These are phyloP conservation scores for Macropodus opercularis DNA, from an alignment of 2,797 vertebrate genomes.

Conservation along the genomic window DNA sequence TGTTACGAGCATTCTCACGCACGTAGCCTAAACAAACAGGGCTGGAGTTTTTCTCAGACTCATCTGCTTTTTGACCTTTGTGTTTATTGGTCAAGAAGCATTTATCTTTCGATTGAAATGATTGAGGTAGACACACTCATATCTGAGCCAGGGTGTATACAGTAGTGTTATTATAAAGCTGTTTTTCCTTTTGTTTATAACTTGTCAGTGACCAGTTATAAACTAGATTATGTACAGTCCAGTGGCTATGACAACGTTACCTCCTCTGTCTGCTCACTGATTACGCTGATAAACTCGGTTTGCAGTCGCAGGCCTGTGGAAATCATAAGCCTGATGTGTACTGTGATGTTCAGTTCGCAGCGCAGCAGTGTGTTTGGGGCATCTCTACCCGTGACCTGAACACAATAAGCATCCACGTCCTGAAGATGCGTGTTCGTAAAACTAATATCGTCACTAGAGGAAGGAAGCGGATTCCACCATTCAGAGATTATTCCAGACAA, in stretches of 20 bases:
- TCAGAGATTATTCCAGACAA: too few species aligned
- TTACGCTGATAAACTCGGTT: neutral
- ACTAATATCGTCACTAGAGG: too few species aligned
- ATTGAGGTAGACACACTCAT: neutral
- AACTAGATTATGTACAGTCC: neutral
- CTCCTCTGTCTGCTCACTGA: neutral
- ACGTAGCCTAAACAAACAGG: neutral
- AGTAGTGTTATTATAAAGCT: neutral
- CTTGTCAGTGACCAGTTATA: neutral
- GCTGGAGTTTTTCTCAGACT: neutral
- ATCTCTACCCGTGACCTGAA: too few species aligned
- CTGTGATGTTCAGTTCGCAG: too few species aligned
- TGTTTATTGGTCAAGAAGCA: neutral
- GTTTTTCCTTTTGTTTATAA: neutral
- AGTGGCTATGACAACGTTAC: too few species aligned
- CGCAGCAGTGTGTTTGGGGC: too few species aligned
- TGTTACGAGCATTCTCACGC: constrained; percentile 34
- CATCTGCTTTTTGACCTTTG: too few species aligned
- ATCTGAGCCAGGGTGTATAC: too few species aligned
- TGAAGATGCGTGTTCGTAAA: too few species aligned
- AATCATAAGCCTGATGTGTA: neutral
- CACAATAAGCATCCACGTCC: too few species aligned
- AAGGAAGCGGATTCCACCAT: neutral
- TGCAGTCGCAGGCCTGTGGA: neutral
- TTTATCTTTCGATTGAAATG: neutral